phyloP scores from a whole-genome alignment of 2,113 vertebrate genomes.

The Trematocara marginatum region DNA sequence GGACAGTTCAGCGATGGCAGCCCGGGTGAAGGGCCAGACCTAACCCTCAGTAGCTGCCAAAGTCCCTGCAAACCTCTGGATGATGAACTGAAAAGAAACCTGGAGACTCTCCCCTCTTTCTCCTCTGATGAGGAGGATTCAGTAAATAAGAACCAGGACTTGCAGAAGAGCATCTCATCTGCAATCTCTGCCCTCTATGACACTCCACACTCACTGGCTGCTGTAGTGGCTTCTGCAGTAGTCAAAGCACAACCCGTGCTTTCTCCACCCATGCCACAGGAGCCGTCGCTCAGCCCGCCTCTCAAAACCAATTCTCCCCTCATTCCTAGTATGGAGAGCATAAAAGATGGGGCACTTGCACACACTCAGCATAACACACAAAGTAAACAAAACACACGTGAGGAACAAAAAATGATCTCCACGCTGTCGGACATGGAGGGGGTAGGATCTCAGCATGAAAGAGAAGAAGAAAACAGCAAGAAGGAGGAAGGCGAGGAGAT shows the following conservation, averaged over 20 bases:
- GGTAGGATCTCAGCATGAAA: neutral
- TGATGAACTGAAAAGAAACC: constrained; percentile 84
- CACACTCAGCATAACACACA: neutral
- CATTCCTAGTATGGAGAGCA: constrained; percentile 9
- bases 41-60: constrained; percentile 77
- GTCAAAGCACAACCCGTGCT: constrained; percentile 52
- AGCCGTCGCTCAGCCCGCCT: constrained; percentile 41
- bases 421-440: neutral
- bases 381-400: neutral
- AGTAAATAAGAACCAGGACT: constrained; percentile 87
- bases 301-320: constrained; percentile 46
- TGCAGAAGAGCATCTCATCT: constrained; percentile 90
- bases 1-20: constrained; percentile 42
- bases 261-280: constrained; percentile 41
- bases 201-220: constrained; percentile 74
- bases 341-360: neutral
- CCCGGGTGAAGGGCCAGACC: constrained; percentile 63
- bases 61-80: constrained; percentile 84
- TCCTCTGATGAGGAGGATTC: constrained; percentile 90
- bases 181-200: constrained; percentile 90
- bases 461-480: neutral
- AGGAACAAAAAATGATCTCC: neutral
- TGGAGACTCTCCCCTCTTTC: constrained; percentile 87
- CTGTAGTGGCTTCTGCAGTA: constrained; percentile 40
- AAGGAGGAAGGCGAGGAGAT: neutral